Conservation (phyloP, 1,140 invertebrate genomes). For the Drosophila nigromelanica region DNA sequence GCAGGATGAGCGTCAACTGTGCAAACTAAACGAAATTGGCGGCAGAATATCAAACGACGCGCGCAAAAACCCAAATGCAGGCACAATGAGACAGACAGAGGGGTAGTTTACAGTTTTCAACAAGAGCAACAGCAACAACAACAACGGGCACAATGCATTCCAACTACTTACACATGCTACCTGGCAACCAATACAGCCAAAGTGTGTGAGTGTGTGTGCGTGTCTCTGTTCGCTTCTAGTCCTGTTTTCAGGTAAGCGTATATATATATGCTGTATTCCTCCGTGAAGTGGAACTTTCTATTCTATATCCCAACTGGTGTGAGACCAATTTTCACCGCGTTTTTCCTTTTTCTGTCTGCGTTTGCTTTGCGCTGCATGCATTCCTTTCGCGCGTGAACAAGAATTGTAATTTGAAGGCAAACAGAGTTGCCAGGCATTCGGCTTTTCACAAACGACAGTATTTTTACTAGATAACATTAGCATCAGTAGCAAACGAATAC, state of each 20-base stretch:
- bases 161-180: conserved; percentile 63
- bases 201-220: conserved; percentile 14
- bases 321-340: conserved; percentile 28
- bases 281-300: conserved; percentile 12
- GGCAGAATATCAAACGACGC: conserved; percentile 56
- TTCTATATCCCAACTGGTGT: conserved; percentile 64
- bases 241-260: conserved; percentile 41
- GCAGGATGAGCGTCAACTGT: conserved; percentile 55
- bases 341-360: conserved; percentile 27
- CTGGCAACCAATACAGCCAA: conserved; percentile 24
- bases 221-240: conserved; percentile 20
- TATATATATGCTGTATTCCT: conserved; percentile 13
- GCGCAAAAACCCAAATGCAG: conserved; percentile 49
- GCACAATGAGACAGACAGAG: conserved; percentile 24
- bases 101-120: conserved; percentile 52
- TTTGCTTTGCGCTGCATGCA: conserved; percentile 11
- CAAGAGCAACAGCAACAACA: conserved; percentile 18
- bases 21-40: conserved; percentile 54
- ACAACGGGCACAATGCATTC: conserved; percentile 50
- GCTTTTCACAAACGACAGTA: background rate
- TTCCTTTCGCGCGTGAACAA: conserved; percentile 55
- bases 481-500: background rate
- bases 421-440: conserved; percentile 37
- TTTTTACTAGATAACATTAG: conserved; percentile 1
- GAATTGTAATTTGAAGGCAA: conserved; percentile 19